A percentile compares a stretch with the other conserved stretches of the same genome.
Evolutionary conservation across 2,113 vertebrate species (phyloP).

Genomic region (Prochilodus magdalenae): DNA sequence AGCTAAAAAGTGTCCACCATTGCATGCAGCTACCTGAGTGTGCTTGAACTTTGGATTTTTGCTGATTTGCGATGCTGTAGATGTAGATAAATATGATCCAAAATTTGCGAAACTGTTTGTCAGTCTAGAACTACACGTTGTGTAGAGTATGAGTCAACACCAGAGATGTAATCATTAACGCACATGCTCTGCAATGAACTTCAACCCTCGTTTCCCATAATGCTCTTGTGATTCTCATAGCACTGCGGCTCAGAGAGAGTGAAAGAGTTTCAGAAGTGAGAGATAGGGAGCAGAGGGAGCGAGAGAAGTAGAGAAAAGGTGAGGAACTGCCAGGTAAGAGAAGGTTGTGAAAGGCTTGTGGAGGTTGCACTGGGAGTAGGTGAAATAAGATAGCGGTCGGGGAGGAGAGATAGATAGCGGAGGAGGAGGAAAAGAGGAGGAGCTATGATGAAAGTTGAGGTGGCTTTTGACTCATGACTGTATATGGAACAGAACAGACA

Average conservation of each 20-base stretch:
- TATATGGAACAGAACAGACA: no score
- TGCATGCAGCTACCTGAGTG: no score
- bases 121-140: no score
- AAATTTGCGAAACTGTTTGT: no score
- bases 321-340: conserved; percentile 59
- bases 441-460: background rate
- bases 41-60: no score
- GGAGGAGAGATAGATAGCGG: background rate
- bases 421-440: conserved; percentile 23
- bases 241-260: background rate
- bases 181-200: conserved; percentile 32
- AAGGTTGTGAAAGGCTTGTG: conserved; percentile 42
- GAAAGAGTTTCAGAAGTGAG: background rate
- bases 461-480: no score
- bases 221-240: background rate
- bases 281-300: background rate
- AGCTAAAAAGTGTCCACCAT: no score
- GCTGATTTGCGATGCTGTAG: no score
- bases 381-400: conserved; percentile 28
- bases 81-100: no score
- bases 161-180: conserved; percentile 37
- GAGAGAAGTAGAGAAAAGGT: conserved; percentile 33
- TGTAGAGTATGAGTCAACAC: background rate
- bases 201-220: conserved; percentile 37
- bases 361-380: background rate